These are phyloP conservation scores for Neomonachus schauinslandi DNA, from an alignment of 2,113 vertebrate genomes.

Conservation along the genomic window DNA sequence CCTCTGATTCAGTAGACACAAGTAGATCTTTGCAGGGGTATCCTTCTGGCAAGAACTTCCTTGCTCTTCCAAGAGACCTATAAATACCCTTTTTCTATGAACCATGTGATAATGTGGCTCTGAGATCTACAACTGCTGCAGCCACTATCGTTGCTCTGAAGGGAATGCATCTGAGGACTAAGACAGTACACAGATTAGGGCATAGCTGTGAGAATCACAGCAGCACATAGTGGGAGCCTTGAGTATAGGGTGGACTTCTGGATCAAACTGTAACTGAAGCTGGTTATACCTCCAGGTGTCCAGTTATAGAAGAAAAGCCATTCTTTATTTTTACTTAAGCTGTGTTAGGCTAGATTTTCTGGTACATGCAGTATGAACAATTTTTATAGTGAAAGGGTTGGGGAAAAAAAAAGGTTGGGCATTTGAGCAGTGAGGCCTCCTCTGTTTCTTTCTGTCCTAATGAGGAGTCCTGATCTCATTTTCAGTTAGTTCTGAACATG, in stretches of 20 bases:
- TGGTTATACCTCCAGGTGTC: background rate
- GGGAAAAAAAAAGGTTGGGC: background rate
- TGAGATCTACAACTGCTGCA: background rate
- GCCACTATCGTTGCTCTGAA: background rate
- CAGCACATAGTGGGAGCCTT: background rate
- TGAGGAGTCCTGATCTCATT: background rate
- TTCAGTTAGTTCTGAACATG: background rate
- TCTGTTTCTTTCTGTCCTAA: background rate
- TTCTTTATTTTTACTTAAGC: background rate
- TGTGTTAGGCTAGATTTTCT: background rate
- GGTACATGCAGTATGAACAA: background rate
- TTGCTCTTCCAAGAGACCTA: background rate
- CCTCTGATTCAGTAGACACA: background rate
- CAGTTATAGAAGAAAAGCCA: background rate
- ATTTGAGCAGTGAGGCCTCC: background rate
- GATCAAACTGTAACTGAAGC: background rate
- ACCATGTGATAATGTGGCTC: background rate
- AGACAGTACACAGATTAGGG: background rate
- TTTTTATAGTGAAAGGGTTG: background rate
- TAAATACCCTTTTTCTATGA: background rate
- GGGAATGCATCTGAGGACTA: background rate
- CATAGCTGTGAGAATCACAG: background rate
- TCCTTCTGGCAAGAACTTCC: background rate
- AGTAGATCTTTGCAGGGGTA: background rate
- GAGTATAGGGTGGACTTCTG: background rate